A percentile compares a stretch with the other conserved stretches of the same genome.
Evolutionary conservation across 2,113 vertebrate genomes (phyloP).

Genomic region (Sceloporus undulatus): DNA sequence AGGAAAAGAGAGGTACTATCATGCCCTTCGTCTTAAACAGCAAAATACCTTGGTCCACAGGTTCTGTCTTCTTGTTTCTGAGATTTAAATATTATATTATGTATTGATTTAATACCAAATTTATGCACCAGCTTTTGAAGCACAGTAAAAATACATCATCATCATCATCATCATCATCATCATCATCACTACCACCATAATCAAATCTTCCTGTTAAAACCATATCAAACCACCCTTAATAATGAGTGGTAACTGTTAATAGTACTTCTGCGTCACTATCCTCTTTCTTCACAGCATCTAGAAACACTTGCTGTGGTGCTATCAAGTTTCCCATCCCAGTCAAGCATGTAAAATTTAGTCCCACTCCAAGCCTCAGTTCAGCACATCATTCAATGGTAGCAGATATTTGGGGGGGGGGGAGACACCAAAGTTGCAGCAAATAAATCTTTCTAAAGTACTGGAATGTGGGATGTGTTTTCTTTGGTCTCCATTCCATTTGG

Average conservation of each 20-base stretch:
- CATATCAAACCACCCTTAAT: background rate
- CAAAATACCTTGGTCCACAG: too few relatives aligned
- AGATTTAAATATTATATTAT: background rate
- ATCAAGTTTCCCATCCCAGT: background rate
- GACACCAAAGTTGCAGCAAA: background rate
- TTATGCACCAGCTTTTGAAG: background rate
- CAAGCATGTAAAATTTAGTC: background rate
- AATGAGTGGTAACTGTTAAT: background rate
- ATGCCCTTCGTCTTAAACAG: too few relatives aligned
- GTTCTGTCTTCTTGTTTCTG: too few relatives aligned
- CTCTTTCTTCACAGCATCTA: background rate
- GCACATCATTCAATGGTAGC: background rate
- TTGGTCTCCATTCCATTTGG: background rate
- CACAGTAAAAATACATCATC: background rate
- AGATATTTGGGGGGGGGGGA: background rate
- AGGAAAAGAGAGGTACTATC: too few relatives aligned
- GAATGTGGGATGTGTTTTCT: background rate
- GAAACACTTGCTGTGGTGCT: background rate
- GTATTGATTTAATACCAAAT: background rate
- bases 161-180: background rate
- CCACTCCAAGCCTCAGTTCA: background rate
- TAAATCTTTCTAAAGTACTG: background rate
- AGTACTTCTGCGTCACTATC: background rate
- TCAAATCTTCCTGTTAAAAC: background rate
- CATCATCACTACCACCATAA: background rate